These are phyloP conservation scores for Palloptera scutellata DNA, from an alignment of 2,888 invertebrate genomes.

Conservation along the genomic window DNA sequence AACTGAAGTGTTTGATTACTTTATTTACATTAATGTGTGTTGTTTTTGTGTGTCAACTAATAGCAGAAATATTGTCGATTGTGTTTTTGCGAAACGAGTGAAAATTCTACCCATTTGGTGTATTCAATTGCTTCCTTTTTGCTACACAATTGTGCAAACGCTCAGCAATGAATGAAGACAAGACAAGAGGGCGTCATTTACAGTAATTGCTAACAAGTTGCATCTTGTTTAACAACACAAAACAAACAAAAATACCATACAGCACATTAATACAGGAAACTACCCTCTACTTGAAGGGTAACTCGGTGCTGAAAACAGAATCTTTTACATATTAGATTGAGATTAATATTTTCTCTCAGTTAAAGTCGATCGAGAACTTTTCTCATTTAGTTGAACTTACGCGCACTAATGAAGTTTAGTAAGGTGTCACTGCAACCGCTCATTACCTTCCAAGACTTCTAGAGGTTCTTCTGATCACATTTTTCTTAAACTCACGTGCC, in stretches of 20 bases:
- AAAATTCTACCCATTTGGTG: constrained; percentile 42
- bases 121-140: constrained; percentile 11
- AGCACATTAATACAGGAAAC: neutral
- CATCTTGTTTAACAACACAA: constrained; percentile 18
- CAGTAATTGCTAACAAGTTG: constrained; percentile 27
- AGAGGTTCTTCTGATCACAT: too few relatives aligned
- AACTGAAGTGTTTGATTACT: constrained; percentile 26
- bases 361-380: too few relatives aligned
- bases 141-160: neutral
- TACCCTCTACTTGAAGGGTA: constrained; percentile 3
- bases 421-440: neutral
- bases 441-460: too few relatives aligned
- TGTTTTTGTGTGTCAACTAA: constrained; percentile 40
- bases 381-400: neutral
- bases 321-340: too few relatives aligned
- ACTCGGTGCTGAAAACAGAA: neutral
- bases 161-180: neutral
- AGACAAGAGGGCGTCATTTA: constrained; percentile 25
- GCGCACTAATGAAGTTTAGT: neutral
- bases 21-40: constrained; percentile 20
- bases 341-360: too few relatives aligned
- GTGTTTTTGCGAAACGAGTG: constrained; percentile 57
- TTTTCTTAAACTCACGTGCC: too few relatives aligned
- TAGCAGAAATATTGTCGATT: constrained; percentile 59
- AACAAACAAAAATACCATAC: constrained; percentile 6